Percentiles rank a stretch among this genome's conserved stretches.
These are phyloP conservation scores for Ramphastos sulfuratus DNA, from an alignment of 2,113 vertebrate species.

Conservation along the genomic window DNA sequence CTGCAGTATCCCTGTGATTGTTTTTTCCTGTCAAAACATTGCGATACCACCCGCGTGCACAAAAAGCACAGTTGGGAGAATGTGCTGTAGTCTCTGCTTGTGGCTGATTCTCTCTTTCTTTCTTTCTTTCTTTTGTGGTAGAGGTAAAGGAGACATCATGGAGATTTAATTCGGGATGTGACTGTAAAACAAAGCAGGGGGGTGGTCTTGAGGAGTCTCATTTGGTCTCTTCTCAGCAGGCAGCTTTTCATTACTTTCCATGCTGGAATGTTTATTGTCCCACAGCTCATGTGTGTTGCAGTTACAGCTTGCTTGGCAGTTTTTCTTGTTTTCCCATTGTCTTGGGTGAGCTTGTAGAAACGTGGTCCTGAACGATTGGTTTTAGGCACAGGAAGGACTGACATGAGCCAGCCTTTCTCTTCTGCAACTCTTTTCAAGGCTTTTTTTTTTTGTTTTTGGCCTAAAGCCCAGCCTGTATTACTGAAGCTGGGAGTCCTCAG, in stretches of 20 bases:
- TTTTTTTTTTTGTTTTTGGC: neutral
- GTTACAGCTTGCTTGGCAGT: constrained; percentile 35
- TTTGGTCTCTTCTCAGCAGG: constrained; percentile 58
- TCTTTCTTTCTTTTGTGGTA: constrained; percentile 16
- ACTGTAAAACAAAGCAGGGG: constrained; percentile 23
- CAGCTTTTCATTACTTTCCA: constrained; percentile 62
- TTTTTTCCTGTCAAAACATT: neutral
- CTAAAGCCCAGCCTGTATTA: neutral
- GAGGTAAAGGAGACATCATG: neutral
- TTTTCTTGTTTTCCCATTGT: constrained; percentile 37
- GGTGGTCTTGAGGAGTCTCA: constrained; percentile 28
- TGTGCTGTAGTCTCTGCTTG: neutral
- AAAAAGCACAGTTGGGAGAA: neutral
- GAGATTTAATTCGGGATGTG: constrained; percentile 35
- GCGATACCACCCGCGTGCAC: neutral
- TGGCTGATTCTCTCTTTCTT: neutral
- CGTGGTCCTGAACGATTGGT: neutral
- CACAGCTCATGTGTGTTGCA: constrained; percentile 12
- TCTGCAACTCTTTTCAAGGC: neutral
- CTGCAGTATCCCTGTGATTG: neutral
- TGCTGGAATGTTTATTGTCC: constrained; percentile 54
- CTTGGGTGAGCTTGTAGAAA: constrained; percentile 30
- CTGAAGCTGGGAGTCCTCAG: neutral
- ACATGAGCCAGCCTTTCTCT: constrained; percentile 13
- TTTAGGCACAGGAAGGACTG: neutral